These are phyloP conservation scores for Nyctalus aviator DNA, from an alignment of 2,797 vertebrate genomes.

Conservation along the genomic window DNA sequence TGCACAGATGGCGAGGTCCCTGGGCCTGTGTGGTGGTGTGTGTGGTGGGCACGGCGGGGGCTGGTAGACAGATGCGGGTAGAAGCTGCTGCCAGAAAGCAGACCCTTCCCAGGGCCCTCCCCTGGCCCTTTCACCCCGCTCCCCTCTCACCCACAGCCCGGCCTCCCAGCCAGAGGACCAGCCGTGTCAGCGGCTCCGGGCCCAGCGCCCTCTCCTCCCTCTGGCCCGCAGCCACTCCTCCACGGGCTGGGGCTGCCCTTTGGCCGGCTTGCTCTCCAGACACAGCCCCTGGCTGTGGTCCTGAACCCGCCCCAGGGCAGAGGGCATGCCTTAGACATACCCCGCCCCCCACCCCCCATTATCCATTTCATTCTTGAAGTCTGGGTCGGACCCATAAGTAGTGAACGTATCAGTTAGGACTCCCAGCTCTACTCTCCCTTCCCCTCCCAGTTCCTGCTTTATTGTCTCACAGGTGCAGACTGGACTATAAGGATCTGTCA, in stretches of 20 bases:
- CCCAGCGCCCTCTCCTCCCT: constrained; percentile 34
- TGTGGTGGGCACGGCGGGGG: too few species aligned
- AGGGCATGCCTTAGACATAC: background rate
- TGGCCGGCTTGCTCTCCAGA: constrained; percentile 35
- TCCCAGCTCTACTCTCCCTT: background rate
- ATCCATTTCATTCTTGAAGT: background rate
- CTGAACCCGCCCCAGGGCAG: constrained; percentile 16
- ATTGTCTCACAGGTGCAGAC: background rate
- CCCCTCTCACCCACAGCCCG: constrained; percentile 68
- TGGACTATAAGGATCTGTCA: background rate
- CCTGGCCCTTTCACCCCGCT: constrained; percentile 42
- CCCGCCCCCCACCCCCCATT: background rate
- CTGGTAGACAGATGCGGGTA: background rate
- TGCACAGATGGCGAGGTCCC: background rate
- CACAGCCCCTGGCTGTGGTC: background rate
- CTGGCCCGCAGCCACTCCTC: constrained; percentile 41
- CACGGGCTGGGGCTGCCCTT: constrained; percentile 44
- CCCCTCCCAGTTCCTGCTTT: background rate
- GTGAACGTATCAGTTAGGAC: background rate
- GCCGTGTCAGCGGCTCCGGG: constrained; percentile 48
- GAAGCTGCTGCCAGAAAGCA: background rate
- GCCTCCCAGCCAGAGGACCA: background rate
- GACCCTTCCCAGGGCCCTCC: background rate
- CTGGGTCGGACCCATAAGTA: background rate
- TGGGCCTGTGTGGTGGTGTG: background rate